Evolutionary conservation across 2,888 invertebrate genomes (phyloP), one percentile per base, ranked within the genome.

Genomic region (Philereme transversata): DNA sequence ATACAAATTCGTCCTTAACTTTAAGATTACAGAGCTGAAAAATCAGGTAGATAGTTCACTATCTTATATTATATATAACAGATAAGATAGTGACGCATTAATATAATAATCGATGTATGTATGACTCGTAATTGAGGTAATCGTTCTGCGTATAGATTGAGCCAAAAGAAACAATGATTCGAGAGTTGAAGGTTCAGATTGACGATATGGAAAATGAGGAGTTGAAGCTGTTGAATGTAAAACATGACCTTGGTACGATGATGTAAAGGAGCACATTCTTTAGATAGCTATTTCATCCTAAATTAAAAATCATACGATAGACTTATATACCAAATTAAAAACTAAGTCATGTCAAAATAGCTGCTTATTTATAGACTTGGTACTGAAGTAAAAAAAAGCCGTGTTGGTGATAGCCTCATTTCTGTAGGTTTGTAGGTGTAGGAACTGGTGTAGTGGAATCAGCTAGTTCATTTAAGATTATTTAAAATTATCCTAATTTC

Each of bases 1-100:
- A 83, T 97, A 96, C 82, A 97, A 97, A 80, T 97, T 97, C 82
- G 97, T 98, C 1, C 88, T 98, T 40, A 97, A 97, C 77, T 97
- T 97, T 80, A 97, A 97, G 85, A 97, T 98, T 62, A 95, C 96
- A 38, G 98, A 98, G 76, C 84, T 98, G 33, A 96, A 97, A 82
- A 95, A 95, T 76, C 95, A 96, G 86, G 93, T 91, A 60, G 70
- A 83, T 76, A 36, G 10, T 22, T 22, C 22, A 22, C 22, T 22
- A 22, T 22, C 22, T 22, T 22, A 22, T 22, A 22, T 41, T 9
- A 33, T 56, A 40, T 9, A 33, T 56, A 40, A 33, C n/a, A 60
- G 34, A 46, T 60, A 60, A 34, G 11, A 51, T 10, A n/a, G 6
- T n/a, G 34, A 40, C 8, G 7, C 40, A 5, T 40, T 40, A 40